Percentiles rank a stretch among this genome's conserved stretches.
Evolutionary conservation across 2,113 vertebrate genomes (phyloP).

Genomic region (Egretta garzetta): DNA sequence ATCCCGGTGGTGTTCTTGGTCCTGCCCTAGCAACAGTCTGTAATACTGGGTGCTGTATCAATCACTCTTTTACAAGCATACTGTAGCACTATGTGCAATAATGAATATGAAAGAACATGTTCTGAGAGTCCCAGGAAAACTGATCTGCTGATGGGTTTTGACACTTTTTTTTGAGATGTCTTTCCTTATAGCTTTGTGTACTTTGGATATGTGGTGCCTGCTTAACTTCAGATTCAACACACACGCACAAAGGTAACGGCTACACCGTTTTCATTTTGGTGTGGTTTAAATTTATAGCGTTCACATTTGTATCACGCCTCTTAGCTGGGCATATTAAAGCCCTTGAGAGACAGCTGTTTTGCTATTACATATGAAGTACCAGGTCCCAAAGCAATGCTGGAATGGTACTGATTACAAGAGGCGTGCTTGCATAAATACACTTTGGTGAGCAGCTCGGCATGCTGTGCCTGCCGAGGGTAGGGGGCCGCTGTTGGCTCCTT

Average conservation of each 20-base stretch:
- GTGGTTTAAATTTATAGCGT: neutral
- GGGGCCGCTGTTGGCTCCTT: accelerated
- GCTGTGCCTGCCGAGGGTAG: neutral
- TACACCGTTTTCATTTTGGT: neutral
- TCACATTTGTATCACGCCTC: neutral
- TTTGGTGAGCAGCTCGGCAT: neutral
- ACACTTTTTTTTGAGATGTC: neutral
- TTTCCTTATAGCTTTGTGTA: neutral
- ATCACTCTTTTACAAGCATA: neutral
- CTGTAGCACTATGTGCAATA: neutral
- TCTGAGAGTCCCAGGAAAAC: neutral
- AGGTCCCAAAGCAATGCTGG: neutral
- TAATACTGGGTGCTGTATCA: neutral
- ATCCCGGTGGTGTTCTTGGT: neutral
- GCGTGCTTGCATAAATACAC: neutral
- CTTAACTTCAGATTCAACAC: neutral
- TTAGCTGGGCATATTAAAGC: neutral
- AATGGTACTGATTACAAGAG: neutral
- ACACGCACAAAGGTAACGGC: neutral
- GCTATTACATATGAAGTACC: neutral
- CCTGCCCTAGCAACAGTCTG: neutral
- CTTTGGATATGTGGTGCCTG: neutral
- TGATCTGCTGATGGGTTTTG: neutral
- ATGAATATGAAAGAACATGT: neutral
- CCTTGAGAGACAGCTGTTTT: neutral